These are phyloP conservation scores for Morone chrysops DNA, from an alignment of 2,113 vertebrate genomes.

Conservation along the genomic window DNA sequence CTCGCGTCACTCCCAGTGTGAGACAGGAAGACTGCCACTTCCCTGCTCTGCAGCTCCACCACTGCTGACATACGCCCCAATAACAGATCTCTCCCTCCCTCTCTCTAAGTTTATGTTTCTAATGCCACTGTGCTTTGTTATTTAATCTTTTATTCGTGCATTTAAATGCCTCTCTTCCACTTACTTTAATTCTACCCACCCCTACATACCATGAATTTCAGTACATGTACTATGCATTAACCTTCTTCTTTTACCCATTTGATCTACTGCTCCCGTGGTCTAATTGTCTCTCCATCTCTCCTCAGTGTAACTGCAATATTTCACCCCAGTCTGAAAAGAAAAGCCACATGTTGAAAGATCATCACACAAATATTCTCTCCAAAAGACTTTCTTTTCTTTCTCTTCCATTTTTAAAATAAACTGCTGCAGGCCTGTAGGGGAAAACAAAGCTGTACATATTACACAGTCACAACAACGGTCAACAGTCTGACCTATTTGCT, in stretches of 20 bases:
- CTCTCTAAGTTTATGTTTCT: neutral
- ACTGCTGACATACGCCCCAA: constrained; percentile 7
- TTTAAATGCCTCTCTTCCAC: neutral
- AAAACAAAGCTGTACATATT: constrained; percentile 28
- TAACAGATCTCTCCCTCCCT: neutral
- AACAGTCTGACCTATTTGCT: neutral
- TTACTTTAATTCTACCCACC: neutral
- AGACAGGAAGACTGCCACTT: constrained; percentile 57
- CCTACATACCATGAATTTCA: neutral
- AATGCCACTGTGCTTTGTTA: neutral
- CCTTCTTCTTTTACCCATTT: neutral
- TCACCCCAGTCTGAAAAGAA: neutral
- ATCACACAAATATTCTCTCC: neutral
- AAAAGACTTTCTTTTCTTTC: neutral
- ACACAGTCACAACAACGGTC: neutral
- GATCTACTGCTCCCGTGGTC: neutral
- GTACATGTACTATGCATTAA: neutral
- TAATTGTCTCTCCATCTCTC: neutral
- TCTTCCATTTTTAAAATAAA: neutral
- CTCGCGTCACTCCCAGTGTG: constrained; percentile 66
- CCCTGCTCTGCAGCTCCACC: constrained; percentile 34
- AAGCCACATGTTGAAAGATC: neutral
- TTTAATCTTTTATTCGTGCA: neutral
- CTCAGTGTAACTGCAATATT: neutral
- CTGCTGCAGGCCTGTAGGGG: constrained; percentile 20